Conservation (phyloP, 2,888 invertebrate genomes). For the Pseudoips prasinana region DNA sequence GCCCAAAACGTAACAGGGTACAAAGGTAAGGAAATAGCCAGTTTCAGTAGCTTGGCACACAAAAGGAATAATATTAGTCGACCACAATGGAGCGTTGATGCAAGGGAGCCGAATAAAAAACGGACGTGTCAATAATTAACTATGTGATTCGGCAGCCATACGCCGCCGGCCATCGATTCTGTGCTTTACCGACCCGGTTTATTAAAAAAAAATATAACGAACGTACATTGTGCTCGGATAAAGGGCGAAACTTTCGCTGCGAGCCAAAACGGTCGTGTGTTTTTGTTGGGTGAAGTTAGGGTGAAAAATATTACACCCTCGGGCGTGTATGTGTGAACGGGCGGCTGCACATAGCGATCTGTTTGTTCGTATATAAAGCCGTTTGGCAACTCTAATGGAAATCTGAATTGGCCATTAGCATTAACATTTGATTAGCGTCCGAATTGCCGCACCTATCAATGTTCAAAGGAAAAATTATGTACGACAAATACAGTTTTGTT, state of each 20-base stretch:
- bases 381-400: slow-evolving; percentile 33
- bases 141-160: slow-evolving; percentile 65
- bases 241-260: slow-evolving; percentile 54
- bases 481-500: too few species aligned
- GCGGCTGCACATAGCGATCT: slow-evolving; percentile 39
- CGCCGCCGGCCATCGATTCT: slow-evolving; percentile 71
- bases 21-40: slow-evolving; percentile 73
- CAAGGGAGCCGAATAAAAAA: slow-evolving; percentile 60
- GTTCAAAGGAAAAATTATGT: too few species aligned
- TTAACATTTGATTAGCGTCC: slow-evolving; percentile 39
- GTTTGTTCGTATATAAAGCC: slow-evolving; percentile 21
- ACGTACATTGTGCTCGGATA: slow-evolving; percentile 62
- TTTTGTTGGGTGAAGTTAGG: slow-evolving; percentile 55
- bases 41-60: slow-evolving; percentile 46
- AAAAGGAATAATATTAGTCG: slow-evolving; percentile 61
- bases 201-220: slow-evolving; percentile 54
- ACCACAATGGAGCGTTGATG: slow-evolving; percentile 56
- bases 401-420: slow-evolving; percentile 44
- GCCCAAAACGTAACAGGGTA: slow-evolving; percentile 44
- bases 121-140: slow-evolving; percentile 82
- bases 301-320: slow-evolving; percentile 80
- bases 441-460: slow-evolving; percentile 18
- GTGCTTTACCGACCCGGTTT: slow-evolving; percentile 50
- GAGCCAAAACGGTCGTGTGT: slow-evolving; percentile 49
- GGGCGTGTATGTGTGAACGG: slow-evolving; percentile 58